These are phyloP conservation scores for Diachrysia chrysitis DNA, from an alignment of 2,888 invertebrate genomes.

Conservation along the genomic window DNA sequence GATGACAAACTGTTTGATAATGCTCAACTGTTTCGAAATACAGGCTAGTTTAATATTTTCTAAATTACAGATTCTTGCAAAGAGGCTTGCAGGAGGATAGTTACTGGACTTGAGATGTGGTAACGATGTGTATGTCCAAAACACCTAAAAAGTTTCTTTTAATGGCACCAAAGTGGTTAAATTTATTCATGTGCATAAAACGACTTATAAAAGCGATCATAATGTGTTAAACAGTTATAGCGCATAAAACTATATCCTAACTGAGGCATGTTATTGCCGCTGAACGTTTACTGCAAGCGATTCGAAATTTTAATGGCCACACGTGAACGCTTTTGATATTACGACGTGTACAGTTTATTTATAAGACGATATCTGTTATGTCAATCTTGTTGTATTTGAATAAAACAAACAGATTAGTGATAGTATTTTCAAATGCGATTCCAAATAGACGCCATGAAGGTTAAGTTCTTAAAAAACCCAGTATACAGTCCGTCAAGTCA, in stretches of 20 bases:
- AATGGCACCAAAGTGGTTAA: conserved; percentile 32
- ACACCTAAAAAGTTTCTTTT: conserved; percentile 3
- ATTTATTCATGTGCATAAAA: conserved; percentile 46
- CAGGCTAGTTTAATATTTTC: too few relatives aligned
- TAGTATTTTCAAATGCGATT: neutral
- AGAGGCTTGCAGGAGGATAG: neutral
- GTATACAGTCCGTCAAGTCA: too few relatives aligned
- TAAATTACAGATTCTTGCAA: neutral
- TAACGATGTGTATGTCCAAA: neutral
- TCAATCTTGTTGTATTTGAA: neutral
- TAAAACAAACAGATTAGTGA: neutral
- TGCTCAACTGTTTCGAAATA: too few relatives aligned
- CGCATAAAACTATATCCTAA: conserved; percentile 58
- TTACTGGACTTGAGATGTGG: neutral
- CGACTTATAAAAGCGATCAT: conserved; percentile 40
- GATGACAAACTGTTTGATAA: too few relatives aligned
- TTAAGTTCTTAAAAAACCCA: neutral
- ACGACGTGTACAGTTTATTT: conserved; percentile 35
- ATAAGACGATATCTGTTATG: neutral
- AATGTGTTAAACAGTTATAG: conserved; percentile 58
- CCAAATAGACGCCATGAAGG: neutral
- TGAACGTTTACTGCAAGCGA: conserved; percentile 47
- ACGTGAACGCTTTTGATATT: conserved; percentile 46
- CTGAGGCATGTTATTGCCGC: conserved; percentile 54
- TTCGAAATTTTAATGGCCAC: conserved; percentile 50